phyloP scores from a whole-genome alignment of 2,888 invertebrate genomes.

The Crepidodera aurea region DNA sequence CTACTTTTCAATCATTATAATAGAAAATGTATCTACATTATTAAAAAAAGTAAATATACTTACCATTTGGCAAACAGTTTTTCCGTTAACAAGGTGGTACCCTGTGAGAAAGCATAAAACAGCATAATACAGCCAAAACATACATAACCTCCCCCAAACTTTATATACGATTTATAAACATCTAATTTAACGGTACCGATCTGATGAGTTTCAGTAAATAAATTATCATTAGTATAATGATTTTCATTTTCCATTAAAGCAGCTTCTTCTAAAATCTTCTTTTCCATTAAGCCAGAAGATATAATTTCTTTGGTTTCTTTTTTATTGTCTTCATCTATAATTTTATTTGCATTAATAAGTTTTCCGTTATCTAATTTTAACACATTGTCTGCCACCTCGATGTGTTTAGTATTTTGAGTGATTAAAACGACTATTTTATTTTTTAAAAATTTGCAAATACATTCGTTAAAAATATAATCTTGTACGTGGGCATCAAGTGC shows the following conservation, averaged over 20 bases:
- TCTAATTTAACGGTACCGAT: slow-evolving; percentile 46
- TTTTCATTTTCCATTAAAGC: slow-evolving; percentile 17
- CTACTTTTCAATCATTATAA: too few species aligned
- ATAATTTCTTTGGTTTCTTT: not conserved
- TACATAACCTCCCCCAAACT: slow-evolving; percentile 47
- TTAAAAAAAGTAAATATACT: too few species aligned
- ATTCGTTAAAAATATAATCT: slow-evolving; percentile 46
- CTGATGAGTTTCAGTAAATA: slow-evolving; percentile 49
- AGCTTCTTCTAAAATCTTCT: slow-evolving; percentile 13
- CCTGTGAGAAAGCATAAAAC: slow-evolving; percentile 46
- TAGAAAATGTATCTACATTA: too few species aligned
- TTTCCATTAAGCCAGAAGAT: slow-evolving; percentile 46
- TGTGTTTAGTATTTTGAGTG: slow-evolving; percentile 46
- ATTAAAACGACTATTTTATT: slow-evolving; percentile 49
- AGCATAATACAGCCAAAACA: slow-evolving; percentile 42
- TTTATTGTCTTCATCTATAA: slow-evolving; percentile 46
- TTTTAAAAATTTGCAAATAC: slow-evolving; percentile 47
- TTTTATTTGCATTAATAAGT: slow-evolving; percentile 26
- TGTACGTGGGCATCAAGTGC: slow-evolving; percentile 47
- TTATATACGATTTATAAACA: slow-evolving; percentile 50
- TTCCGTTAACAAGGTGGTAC: slow-evolving; percentile 41
- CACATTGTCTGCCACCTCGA: slow-evolving; percentile 56
- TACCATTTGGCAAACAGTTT: slow-evolving; percentile 50
- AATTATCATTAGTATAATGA: slow-evolving; percentile 36
- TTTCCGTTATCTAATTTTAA: slow-evolving; percentile 56